Evolutionary conservation across 2,113 vertebrate species (phyloP), one percentile per base, ranked within the genome.

Genomic region (Ptychochromis oligacanthus): DNA sequence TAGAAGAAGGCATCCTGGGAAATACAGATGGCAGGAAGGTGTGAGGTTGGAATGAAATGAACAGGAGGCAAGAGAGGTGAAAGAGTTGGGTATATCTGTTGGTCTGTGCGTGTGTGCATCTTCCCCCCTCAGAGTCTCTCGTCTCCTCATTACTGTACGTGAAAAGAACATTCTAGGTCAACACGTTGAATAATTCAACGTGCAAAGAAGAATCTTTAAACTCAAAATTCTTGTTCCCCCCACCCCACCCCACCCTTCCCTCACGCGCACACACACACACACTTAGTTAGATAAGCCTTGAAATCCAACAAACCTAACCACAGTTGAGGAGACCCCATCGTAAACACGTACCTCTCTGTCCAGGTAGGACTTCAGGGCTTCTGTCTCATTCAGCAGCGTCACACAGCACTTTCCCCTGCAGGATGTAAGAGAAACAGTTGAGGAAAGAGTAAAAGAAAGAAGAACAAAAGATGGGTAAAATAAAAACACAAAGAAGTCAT

Each of bases 1-100:
- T 99, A 99, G 95, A 99, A 99, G 96, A 99, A 99, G 82, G 97
- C 97, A 93, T 99, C 98, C 98, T 99, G 94, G 79, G 75, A 87
- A 92, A 93, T 75, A 80, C 26, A 88, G 49, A 85, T 43, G 75
- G 56, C 61, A 77, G 77, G 40, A 85, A 86, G 67, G 52, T 14
- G 22, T 80, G 70, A 90, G 72, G 72, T 79, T 11, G 49, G 60
- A 79, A 52, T 56, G 78, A 92, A 72, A 79, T 83, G 57, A 82
- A 84, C 26, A 52, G 85, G 75, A 75, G 84, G 81, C 12, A 6
- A 88, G 75, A 76, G 81, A 82, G 62, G 56, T 26, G 7, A 79
- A 67, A 74, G 52, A 81, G 83, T 56, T 31, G 31, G 75, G 80
- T 28, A 34, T 22, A 74, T 80, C 46, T 62, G 28, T 75, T 7